A percentile compares a stretch with the other conserved stretches of the same genome.
phyloP scores from a whole-genome alignment of 1,140 invertebrate genomes.

The Calliphora vicina region DNA sequence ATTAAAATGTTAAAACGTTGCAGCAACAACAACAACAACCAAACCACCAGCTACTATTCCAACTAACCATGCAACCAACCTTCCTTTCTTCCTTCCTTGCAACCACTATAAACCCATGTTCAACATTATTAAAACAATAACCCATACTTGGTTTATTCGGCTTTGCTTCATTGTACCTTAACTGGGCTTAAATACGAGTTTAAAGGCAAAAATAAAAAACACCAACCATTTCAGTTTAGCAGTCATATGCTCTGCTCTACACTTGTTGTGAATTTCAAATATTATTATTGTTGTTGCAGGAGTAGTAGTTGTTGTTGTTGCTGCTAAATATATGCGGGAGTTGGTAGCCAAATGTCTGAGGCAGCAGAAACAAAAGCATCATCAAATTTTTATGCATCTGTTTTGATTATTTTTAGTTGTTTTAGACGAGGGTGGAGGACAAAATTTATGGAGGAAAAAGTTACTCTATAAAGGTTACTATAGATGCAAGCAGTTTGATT shows the following conservation, averaged over 20 bases:
- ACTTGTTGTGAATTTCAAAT: conserved; percentile 29
- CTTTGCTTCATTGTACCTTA: too few relatives aligned
- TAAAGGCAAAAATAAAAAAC: too few relatives aligned
- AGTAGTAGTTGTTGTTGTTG: not conserved
- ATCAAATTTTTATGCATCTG: not conserved
- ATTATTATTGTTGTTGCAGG: not conserved
- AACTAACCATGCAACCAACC: too few relatives aligned
- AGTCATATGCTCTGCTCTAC: not conserved
- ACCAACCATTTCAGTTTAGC: not conserved
- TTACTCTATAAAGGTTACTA: too few relatives aligned
- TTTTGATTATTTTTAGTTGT: not conserved
- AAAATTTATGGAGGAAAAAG: too few relatives aligned
- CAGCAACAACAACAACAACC: not conserved
- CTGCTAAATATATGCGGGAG: conserved; percentile 1
- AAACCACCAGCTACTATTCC: not conserved
- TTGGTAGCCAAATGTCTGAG: conserved; percentile 21
- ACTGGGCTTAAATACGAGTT: too few relatives aligned
- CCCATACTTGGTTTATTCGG: too few relatives aligned
- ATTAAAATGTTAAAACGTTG: conserved; percentile 18
- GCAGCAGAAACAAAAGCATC: not conserved
- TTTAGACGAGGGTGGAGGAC: not conserved
- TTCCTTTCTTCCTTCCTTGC: not conserved
- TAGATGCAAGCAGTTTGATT: too few relatives aligned
- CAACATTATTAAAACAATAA: not conserved
- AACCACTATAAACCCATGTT: not conserved